These are phyloP conservation scores for Forficula auricularia DNA, from an alignment of 1,140 invertebrate species.

Conservation along the genomic window DNA sequence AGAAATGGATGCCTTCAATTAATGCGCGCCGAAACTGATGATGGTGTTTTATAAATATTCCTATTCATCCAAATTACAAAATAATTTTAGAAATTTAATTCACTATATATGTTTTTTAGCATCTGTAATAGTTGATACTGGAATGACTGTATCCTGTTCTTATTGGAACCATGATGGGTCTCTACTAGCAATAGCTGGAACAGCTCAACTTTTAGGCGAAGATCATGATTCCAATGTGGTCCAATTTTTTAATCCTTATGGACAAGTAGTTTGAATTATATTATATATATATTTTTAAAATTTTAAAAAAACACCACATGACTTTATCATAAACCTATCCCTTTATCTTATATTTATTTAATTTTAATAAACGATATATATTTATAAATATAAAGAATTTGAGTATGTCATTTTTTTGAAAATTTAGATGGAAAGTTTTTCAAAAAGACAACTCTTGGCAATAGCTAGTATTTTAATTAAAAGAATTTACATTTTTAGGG, in stretches of 20 bases:
- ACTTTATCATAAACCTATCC: slow-evolving; percentile 6
- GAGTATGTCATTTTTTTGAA: too few species aligned
- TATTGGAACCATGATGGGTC: slow-evolving; percentile 86
- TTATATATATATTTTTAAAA: slow-evolving; percentile 9
- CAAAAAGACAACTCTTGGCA: too few species aligned
- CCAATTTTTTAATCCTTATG: slow-evolving; percentile 77
- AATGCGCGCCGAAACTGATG: slow-evolving; percentile 77
- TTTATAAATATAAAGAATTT: background rate
- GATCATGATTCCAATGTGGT: slow-evolving; percentile 68
- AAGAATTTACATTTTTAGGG: too few species aligned
- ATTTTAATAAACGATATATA: background rate
- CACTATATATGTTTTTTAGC: slow-evolving; percentile 23
- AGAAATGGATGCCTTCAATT: slow-evolving; percentile 70
- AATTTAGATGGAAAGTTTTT: too few species aligned
- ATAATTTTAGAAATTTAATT: too few species aligned
- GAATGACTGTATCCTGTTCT: slow-evolving; percentile 62
- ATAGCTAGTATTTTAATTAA: too few species aligned
- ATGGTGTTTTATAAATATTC: slow-evolving; percentile 33
- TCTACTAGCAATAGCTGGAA: slow-evolving; percentile 71
- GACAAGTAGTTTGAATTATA: slow-evolving; percentile 38
- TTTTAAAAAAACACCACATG: too few species aligned
- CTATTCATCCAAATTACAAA: too few species aligned
- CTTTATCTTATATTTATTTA: slow-evolving; percentile 8
- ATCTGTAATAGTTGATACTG: slow-evolving; percentile 51
- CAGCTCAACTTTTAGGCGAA: slow-evolving; percentile 30